Conservation (phyloP, 2,797 vertebrate species). For the Pangasius macronema region DNA sequence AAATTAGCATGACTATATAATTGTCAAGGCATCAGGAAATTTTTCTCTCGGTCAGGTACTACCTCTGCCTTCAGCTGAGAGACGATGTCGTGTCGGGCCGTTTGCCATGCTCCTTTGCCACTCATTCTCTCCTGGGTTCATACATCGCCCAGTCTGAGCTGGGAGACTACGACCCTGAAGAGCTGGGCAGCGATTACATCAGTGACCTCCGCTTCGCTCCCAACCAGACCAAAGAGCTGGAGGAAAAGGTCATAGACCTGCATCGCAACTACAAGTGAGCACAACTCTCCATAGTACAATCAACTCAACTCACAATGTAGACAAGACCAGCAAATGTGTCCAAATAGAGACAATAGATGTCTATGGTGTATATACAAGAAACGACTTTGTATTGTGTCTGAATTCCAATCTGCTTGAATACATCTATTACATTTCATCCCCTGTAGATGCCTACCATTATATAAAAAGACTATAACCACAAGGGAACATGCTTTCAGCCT, state of each 20-base stretch:
- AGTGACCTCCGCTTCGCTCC: conserved; percentile 93
- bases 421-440: background rate
- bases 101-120: conserved; percentile 94
- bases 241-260: conserved; percentile 85
- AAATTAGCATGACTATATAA: background rate
- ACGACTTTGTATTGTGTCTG: background rate
- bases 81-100: conserved; percentile 93
- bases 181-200: conserved; percentile 87
- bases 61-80: conserved; percentile 92
- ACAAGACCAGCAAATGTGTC: background rate
- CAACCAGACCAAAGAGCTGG: conserved; percentile 80
- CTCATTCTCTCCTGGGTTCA: conserved; percentile 90
- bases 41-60: conserved; percentile 71
- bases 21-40: background rate
- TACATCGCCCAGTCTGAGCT: conserved; percentile 94
- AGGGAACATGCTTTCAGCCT: background rate
- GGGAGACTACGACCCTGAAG: conserved; percentile 91
- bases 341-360: background rate
- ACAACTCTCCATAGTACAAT: no score
- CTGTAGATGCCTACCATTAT: background rate
- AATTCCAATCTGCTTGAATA: background rate
- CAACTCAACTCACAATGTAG: background rate
- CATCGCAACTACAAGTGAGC: conserved; percentile 93
- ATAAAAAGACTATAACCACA: background rate
- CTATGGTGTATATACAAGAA: background rate